Base-by-base conservation (phyloP, 2,888 invertebrate genomes). In the Calliscelio sp. region DNA sequence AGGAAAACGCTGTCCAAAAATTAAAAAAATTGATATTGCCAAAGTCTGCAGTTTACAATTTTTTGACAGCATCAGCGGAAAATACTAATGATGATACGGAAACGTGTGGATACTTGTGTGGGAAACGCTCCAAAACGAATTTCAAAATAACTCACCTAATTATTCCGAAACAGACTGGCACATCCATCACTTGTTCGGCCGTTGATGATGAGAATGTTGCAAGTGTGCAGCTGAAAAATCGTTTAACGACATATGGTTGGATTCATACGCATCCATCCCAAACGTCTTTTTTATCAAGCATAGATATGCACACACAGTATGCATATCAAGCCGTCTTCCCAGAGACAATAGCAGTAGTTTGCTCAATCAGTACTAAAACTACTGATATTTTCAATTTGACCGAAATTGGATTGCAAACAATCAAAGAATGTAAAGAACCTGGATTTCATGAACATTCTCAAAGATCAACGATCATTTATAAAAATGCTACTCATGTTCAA, bases 231-330 rank as follows among this genome's bases (percentile, higher is more conserved):
- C 10, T 14, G 25, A 25, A 53, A 53, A 53, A 53, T 53, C 14
- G 14, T 24, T 24, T 53, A 10, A 53, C 4, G 24, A 53, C 51
- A 10, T n/a, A 18, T 5, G 4, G 51, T 7, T 53, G 51, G 51
- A 53, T 53, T 24, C 51, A 53, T 24, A 53, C 51, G 8, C 51
- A 53, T 24, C 51, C 51, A 2, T n/a, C 51, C 4, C 51, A 53
- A 53, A 2, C 10, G 2, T 53, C 51, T 6, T 53, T 53, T 24
- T 18, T 53, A 18, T 53, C 51, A 3, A 53, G 51, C 25, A 24
- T 53, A 53, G 51, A 53, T 25, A 10, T 53, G 22, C 51, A 53
- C 25, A 53, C 51, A 24, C 51, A 53, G 18, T 11, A 5, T 7
- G 4, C 10, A 10, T 25, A 53, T 14, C 51, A 53, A 53, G n/a